A percentile compares a stretch with the other conserved stretches of the same genome.
phyloP scores from a whole-genome alignment of 2,888 invertebrate genomes.

The Dorcus parallelipipedus region DNA sequence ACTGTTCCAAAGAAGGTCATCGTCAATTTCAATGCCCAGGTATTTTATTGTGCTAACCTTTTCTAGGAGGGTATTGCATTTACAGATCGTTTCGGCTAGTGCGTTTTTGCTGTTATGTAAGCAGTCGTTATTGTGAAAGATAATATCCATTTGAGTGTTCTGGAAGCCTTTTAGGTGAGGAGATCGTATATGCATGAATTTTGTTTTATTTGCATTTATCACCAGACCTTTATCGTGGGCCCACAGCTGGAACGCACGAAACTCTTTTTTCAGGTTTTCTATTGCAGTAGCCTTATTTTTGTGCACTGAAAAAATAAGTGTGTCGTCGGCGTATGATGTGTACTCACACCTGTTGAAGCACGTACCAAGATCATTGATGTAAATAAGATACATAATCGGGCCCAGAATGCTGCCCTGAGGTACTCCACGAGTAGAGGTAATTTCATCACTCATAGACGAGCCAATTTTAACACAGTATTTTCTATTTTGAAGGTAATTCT shows the following conservation, averaged over 20 bases:
- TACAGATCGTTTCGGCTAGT: too few species aligned
- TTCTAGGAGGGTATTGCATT: too few species aligned
- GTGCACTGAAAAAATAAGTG: background rate
- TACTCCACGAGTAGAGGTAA: background rate
- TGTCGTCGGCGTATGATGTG: background rate
- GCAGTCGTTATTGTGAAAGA: background rate
- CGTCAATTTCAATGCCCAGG: too few species aligned
- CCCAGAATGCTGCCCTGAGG: constrained; percentile 1
- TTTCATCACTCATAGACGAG: background rate
- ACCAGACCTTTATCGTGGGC: background rate
- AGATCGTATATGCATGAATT: background rate
- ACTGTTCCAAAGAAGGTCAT: too few species aligned
- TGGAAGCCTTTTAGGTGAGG: background rate
- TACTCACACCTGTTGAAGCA: background rate
- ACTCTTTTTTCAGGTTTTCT: background rate
- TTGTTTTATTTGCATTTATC: background rate
- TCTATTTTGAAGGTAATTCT: too few species aligned
- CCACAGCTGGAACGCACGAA: background rate
- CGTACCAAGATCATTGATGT: background rate
- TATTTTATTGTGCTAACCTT: too few species aligned
- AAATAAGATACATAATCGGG: background rate
- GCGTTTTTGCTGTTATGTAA: background rate
- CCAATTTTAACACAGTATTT: background rate
- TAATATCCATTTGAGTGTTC: background rate
- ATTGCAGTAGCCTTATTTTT: background rate